Conservation (phyloP, 1,140 invertebrate species). For the Sipha flava region DNA sequence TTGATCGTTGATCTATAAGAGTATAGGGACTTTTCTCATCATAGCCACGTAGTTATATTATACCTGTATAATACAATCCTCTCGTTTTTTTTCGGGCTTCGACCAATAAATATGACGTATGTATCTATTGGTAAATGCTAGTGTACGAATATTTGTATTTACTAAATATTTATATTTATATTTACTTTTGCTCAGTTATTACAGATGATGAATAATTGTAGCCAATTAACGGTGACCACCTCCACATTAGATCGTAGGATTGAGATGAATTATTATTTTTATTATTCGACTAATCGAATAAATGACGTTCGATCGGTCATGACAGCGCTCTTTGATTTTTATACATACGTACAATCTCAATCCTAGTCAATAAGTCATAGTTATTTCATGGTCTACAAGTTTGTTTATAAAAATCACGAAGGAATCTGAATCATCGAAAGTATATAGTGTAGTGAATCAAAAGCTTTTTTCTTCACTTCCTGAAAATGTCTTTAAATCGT, state of each 20-base stretch:
- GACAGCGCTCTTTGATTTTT: too few species aligned
- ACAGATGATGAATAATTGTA: neutral
- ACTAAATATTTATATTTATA: neutral
- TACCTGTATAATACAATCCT: neutral
- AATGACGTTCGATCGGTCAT: neutral
- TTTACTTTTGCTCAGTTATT: neutral
- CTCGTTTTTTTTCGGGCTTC: neutral
- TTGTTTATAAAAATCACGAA: too few species aligned
- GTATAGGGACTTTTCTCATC: neutral
- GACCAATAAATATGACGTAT: neutral
- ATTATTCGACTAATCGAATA: constrained; percentile 39
- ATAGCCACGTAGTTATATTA: neutral
- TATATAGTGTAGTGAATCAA: too few species aligned
- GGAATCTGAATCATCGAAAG: too few species aligned
- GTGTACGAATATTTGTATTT: neutral
- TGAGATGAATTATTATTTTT: neutral
- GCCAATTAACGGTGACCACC: neutral
- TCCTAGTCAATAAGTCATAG: too few species aligned
- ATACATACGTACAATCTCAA: too few species aligned
- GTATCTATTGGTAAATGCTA: too few species aligned
- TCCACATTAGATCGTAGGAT: neutral
- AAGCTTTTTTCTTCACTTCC: neutral
- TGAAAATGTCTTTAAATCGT: neutral
- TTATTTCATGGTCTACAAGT: too few species aligned
- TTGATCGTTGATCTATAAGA: neutral